Evolutionary conservation across 2,113 vertebrate species (phyloP), one percentile per base, ranked within the genome.

Genomic region (Grantiella picta): DNA sequence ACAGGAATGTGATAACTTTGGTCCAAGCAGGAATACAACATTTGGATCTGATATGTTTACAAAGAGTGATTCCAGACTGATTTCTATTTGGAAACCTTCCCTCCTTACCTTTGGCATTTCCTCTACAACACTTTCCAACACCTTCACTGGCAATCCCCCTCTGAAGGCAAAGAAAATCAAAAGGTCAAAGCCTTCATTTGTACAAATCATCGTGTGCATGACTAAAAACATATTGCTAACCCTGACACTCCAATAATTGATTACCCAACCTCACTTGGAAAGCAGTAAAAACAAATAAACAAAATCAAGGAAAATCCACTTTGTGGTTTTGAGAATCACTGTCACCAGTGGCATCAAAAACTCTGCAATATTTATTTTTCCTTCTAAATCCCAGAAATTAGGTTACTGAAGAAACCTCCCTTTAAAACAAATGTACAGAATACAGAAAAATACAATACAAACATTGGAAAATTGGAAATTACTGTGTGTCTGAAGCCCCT

Each of bases 121-220:
- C 64, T 56, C 64, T 21, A 23, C 44, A 86, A 59, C 9, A 19
- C 28, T 68, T 80, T 31, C 59, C 75, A 92, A 47, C 36, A 72
- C 54, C 23, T 73, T 61, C 75, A 27, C 5, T 42, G 35, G 64
- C 76, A 94, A 83, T 44, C 11, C 38, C 11, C 27, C 36, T 78
- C 73, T 7, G 2, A 65, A 91, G 65, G 57, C 35, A 60, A 64
- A 53, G 72, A 40, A 89, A 90, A 86, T 31, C 49, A 69, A 91
- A 86, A 94, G 86, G 86, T 89, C 90, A 92, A n/a, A 86, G 76
- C 68, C 83, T 70, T 81, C 50, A 73, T 90, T 86, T 89, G 64
- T 80, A 75, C 59, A 89, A 90, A 90, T 90, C 79, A 42, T 54
- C 75, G 59, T 1, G 25, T 28, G 38, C 23, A n/a, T 3, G 4